Evolutionary conservation across 2,113 vertebrate species (phyloP).

Genomic region (Dendropsophus ebraccatus): DNA sequence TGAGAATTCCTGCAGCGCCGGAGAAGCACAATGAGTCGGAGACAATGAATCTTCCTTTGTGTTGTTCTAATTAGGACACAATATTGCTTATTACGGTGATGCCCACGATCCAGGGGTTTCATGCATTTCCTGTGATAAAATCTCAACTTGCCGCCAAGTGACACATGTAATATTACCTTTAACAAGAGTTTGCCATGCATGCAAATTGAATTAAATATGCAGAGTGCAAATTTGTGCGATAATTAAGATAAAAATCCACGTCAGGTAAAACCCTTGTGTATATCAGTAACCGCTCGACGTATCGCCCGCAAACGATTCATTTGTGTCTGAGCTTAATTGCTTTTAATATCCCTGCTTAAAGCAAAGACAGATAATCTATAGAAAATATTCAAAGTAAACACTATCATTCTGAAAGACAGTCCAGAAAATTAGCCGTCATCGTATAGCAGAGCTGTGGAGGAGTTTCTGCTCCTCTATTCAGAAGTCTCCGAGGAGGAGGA

Average conservation of each 20-base stretch:
- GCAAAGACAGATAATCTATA: slow-evolving; percentile 59
- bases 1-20: neutral
- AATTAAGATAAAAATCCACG: slow-evolving; percentile 89
- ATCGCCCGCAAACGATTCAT: slow-evolving; percentile 73
- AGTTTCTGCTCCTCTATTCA: neutral
- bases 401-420: slow-evolving; percentile 10
- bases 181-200: slow-evolving; percentile 87
- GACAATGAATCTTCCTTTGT: slow-evolving; percentile 30
- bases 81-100: slow-evolving; percentile 76
- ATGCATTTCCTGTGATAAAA: slow-evolving; percentile 81
- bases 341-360: slow-evolving; percentile 63
- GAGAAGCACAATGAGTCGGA: slow-evolving; percentile 53
- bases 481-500: neutral
- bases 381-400: slow-evolving; percentile 60
- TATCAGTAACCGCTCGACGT: slow-evolving; percentile 79
- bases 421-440: slow-evolving; percentile 7
- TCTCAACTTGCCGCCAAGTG: slow-evolving; percentile 84
- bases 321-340: slow-evolving; percentile 72
- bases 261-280: slow-evolving; percentile 79
- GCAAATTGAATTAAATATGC: slow-evolving; percentile 90
- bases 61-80: slow-evolving; percentile 74
- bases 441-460: neutral
- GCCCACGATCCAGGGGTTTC: slow-evolving; percentile 77
- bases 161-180: slow-evolving; percentile 91
- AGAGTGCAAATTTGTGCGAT: slow-evolving; percentile 83